phyloP scores from a whole-genome alignment of 2,113 vertebrate genomes.

The Malurus alboscapulatus region DNA sequence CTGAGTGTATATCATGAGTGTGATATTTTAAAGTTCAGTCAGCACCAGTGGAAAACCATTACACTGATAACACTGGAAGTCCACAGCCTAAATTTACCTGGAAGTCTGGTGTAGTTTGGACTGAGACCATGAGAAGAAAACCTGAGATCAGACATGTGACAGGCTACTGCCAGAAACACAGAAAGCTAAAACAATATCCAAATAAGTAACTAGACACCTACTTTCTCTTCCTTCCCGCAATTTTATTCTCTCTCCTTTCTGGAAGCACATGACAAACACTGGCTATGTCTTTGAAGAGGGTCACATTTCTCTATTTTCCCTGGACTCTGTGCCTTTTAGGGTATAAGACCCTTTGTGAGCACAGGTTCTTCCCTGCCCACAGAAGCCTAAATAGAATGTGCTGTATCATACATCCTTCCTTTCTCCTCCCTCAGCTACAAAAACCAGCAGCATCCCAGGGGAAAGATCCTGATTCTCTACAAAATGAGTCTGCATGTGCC shows the following conservation, averaged over 20 bases:
- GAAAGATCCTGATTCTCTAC: neutral
- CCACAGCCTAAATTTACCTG: neutral
- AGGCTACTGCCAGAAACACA: neutral
- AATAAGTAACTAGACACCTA: neutral
- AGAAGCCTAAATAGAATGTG: neutral
- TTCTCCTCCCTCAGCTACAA: neutral
- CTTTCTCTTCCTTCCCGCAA: neutral
- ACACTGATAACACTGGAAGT: neutral
- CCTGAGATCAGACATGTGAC: neutral
- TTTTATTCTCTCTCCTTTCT: neutral
- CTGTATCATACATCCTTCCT: neutral
- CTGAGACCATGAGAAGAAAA: neutral
- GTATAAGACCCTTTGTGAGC: neutral
- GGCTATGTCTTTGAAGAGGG: neutral
- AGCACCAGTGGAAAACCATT: neutral
- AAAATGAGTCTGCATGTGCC: neutral
- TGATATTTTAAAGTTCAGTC: neutral
- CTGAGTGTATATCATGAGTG: neutral
- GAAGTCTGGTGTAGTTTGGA: neutral
- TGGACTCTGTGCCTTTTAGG: neutral
- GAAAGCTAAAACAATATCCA: neutral
- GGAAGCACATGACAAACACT: neutral
- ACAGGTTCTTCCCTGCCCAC: fast-evolving
- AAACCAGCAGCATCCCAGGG: neutral
- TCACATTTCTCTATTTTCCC: neutral